Evolutionary conservation across 2,888 invertebrate genomes (phyloP), one percentile per base, ranked within the genome.

Genomic region (Dinocampus coccinellae): DNA sequence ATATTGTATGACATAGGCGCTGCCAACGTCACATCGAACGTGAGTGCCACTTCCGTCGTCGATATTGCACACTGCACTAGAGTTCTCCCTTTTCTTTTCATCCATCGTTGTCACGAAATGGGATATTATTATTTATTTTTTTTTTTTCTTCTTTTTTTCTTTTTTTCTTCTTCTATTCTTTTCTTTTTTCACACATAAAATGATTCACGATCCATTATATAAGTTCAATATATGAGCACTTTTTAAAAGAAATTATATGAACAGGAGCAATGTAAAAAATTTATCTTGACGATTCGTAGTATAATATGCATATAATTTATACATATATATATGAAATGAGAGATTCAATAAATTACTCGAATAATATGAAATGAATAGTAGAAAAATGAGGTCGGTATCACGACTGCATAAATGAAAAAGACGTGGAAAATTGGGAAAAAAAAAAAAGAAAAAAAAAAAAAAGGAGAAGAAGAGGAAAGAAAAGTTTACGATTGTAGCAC

Each of bases 171-270:
- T n/a, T n/a, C n/a, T n/a, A n/a, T n/a, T n/a, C n/a, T n/a, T n/a
- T n/a, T n/a, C n/a, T n/a, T n/a, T 69, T 69, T 69, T 58, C 34
- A 55, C 33, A 61, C 16, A 55, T 66, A 36, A 53, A 67, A 42
- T 34, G 60, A 64, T 69, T 72, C 69, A 60, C 64, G 63, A 22
- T 36, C 71, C 67, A 70, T 72, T 62, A 71, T 29, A 7, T 47
- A 47, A 47, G 47, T 47, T 47, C 47, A 47, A 47, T 47, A 36
- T 36, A 47, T 47, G 16, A 16, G 1, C 9, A 20, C 9, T 7
- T 47, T 16, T 47, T n/a, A 16, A 16, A 7, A 1, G 47, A 6
- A 16, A 16, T n/a, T 7, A 47, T 47, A 47, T 16, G 16, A 47
- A 47, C 16, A 9, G 47, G 7, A 16, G 47, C n/a, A n/a, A 47